Conservation (phyloP, 2,113 vertebrate species). For the Bathybates hornii region DNA sequence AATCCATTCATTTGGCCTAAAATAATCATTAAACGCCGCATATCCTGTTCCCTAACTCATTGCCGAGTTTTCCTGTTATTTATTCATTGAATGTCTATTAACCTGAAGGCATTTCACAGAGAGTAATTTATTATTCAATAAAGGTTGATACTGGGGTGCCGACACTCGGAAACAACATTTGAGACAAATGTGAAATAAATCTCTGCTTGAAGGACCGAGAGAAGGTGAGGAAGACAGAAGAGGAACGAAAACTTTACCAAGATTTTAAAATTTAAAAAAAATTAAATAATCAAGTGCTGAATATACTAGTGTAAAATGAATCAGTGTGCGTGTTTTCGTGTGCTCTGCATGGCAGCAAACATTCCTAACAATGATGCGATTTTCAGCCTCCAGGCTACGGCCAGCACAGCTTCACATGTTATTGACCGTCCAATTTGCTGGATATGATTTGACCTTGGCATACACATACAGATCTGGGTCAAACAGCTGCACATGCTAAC, state of each 20-base stretch:
- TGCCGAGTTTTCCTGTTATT: constrained; percentile 29
- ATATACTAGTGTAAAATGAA: too few species aligned
- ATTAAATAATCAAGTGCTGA: neutral
- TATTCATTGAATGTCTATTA: constrained; percentile 55
- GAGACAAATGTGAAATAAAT: constrained; percentile 36
- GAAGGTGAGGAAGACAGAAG: neutral
- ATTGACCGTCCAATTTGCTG: constrained; percentile 23
- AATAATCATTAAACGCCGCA: constrained; percentile 48
- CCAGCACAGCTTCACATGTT: neutral
- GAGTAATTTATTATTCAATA: constrained; percentile 37
- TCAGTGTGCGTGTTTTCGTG: neutral
- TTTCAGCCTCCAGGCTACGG: constrained; percentile 24
- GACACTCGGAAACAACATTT: constrained; percentile 35
- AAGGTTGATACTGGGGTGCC: constrained; percentile 19
- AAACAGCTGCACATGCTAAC: constrained; percentile 3
- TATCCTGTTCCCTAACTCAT: constrained; percentile 22
- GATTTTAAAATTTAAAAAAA: neutral
- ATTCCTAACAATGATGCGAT: neutral
- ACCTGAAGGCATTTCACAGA: constrained; percentile 48
- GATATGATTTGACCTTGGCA: constrained; percentile 45
- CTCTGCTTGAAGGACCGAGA: neutral
- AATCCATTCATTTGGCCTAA: constrained; percentile 51
- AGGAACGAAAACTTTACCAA: neutral
- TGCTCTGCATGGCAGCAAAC: neutral
- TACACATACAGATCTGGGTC: constrained; percentile 19